These are phyloP conservation scores for Bryconaethiops microstoma DNA, from an alignment of 2,797 vertebrate genomes.

Conservation along the genomic window DNA sequence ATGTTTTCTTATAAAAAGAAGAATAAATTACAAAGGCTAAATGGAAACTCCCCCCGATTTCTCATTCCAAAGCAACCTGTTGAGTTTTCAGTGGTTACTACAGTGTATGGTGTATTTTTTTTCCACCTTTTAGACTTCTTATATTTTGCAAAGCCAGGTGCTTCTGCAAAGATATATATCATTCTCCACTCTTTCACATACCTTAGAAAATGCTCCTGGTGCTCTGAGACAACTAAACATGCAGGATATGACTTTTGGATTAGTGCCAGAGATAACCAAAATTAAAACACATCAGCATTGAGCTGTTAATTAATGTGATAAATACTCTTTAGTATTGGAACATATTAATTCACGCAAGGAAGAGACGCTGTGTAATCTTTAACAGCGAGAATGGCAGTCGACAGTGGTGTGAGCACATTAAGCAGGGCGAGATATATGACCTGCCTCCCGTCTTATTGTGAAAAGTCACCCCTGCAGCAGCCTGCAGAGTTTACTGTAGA, in stretches of 20 bases:
- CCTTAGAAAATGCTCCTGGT: neutral
- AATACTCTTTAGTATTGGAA: constrained; percentile 1
- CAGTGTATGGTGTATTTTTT: no score
- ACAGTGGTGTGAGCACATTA: constrained; percentile 16
- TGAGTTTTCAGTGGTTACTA: no score
- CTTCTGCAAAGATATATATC: neutral
- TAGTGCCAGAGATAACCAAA: constrained; percentile 5
- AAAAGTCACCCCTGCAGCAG: constrained; percentile 31
- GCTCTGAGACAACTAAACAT: constrained; percentile 13
- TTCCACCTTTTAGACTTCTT: no score
- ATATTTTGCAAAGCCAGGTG: no score
- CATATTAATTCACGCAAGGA: constrained; percentile 16
- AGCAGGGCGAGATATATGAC: constrained; percentile 25
- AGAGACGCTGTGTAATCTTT: constrained; percentile 20
- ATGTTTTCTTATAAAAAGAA: no score
- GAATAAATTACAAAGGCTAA: no score
- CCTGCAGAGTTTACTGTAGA: constrained; percentile 31
- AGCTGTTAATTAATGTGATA: constrained; percentile 44
- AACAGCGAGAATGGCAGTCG: neutral
- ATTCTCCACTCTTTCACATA: neutral
- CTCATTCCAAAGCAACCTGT: no score
- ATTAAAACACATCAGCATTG: constrained; percentile 24
- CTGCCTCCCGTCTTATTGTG: neutral
- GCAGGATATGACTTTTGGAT: constrained; percentile 17
- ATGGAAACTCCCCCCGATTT: no score